phyloP scores from a whole-genome alignment of 2,797 vertebrate species.

The Crenichthys baileyi region DNA sequence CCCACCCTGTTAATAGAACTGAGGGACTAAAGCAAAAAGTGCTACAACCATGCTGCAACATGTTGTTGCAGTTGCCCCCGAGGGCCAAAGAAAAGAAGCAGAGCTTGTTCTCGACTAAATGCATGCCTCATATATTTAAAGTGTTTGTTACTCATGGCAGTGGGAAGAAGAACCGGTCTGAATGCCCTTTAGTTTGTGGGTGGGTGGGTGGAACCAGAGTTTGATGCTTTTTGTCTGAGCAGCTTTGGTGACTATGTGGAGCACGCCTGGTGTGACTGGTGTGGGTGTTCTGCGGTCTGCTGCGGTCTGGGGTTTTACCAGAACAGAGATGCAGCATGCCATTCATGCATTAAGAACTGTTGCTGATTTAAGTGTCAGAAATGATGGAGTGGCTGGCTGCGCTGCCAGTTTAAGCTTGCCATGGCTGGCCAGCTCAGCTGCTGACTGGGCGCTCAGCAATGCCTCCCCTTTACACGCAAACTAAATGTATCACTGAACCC shows the following conservation, averaged over 20 bases:
- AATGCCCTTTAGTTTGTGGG: conserved; percentile 2
- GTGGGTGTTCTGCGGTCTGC: conserved; percentile 49
- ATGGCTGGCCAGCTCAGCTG: conserved; percentile 41
- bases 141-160: not conserved
- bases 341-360: conserved; percentile 64
- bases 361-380: conserved; percentile 70
- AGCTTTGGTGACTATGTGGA: conserved; percentile 23
- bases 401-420: conserved; percentile 65
- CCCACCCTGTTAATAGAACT: no score
- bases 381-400: conserved; percentile 64
- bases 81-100: not conserved
- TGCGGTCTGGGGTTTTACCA: conserved; percentile 43
- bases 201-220: conserved; percentile 16
- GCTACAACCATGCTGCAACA: not conserved
- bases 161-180: conserved; percentile 16
- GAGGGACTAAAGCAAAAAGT: not conserved
- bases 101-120: not conserved
- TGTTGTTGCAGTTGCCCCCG: not conserved
- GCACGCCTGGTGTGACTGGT: conserved; percentile 40
- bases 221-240: conserved; percentile 33
- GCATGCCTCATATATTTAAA: not conserved
- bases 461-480: conserved; percentile 54
- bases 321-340: conserved; percentile 52
- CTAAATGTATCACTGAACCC: conserved; percentile 20
- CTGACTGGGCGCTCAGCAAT: conserved; percentile 29